Percentiles rank a stretch among this genome's conserved stretches.
Conservation (phyloP, 2,797 vertebrate species). For the Falco naumanni region DNA sequence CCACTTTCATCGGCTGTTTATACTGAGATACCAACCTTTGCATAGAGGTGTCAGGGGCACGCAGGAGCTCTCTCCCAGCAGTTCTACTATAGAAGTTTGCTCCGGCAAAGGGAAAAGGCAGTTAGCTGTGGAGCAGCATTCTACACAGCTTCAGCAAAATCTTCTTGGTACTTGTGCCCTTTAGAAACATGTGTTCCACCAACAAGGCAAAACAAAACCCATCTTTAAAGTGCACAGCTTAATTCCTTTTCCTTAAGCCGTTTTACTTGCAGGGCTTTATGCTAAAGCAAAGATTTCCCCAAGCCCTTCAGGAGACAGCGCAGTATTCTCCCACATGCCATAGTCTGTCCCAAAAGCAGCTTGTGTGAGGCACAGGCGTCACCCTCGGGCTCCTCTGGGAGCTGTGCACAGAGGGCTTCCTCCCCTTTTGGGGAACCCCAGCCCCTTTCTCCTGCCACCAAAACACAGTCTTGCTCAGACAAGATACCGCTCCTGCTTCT, state of each 20-base stretch:
- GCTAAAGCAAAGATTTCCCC: neutral
- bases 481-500: neutral
- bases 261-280: neutral
- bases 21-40: neutral
- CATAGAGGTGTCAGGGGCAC: neutral
- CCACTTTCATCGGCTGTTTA: neutral
- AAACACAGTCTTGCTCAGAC: neutral
- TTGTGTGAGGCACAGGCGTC: neutral
- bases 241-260: neutral
- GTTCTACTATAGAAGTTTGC: neutral
- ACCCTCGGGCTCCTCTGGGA: neutral
- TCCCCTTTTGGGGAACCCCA: neutral
- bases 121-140: neutral
- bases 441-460: neutral
- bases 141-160: neutral
- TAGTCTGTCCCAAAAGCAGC: neutral
- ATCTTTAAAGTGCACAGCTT: neutral
- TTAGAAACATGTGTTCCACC: neutral
- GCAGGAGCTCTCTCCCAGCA: neutral
- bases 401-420: neutral
- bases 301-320: neutral
- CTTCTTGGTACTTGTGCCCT: neutral
- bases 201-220: neutral
- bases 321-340: neutral
- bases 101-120: neutral